phyloP scores from a whole-genome alignment of 2,888 invertebrate genomes.

The Arrhopalites spinosus region DNA sequence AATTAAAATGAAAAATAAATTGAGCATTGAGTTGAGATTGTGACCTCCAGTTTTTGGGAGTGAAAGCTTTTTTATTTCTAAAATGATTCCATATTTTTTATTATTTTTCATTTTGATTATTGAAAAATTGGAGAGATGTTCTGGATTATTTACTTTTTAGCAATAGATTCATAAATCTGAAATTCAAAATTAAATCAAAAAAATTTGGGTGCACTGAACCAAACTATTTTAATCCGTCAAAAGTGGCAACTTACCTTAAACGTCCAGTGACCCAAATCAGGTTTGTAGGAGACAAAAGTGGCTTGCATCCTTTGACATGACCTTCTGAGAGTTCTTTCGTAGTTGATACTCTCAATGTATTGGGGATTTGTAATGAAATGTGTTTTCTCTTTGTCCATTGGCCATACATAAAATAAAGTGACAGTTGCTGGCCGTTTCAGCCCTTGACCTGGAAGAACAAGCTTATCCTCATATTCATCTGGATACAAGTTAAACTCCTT shows the following conservation, averaged over 20 bases:
- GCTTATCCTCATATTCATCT: constrained; percentile 3
- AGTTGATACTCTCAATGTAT: not conserved
- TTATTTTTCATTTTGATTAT: too few species aligned
- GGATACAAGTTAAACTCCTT: constrained; percentile 19
- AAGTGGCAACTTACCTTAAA: constrained; percentile 11
- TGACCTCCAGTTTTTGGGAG: too few species aligned
- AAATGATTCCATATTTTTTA: too few species aligned
- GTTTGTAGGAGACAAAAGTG: constrained; percentile 11
- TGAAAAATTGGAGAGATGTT: too few species aligned
- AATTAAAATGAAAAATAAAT: too few species aligned
- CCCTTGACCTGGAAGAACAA: not conserved
- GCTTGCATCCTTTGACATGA: not conserved
- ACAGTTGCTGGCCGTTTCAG: constrained; percentile 15
- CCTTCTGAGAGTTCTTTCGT: not conserved
- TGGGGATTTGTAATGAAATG: not conserved
- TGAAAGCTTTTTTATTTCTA: too few species aligned
- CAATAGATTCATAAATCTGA: too few species aligned
- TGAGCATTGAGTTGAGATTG: too few species aligned
- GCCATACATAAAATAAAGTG: constrained; percentile 22
- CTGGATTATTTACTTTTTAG: too few species aligned
- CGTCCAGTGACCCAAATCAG: constrained; percentile 9
- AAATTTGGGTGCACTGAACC: too few species aligned
- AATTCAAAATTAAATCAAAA: too few species aligned
- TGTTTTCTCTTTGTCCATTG: not conserved
- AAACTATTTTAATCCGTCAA: too few species aligned